Evolutionary conservation across 1,140 invertebrate species (phyloP).

Genomic region (Euborellia annulipes): DNA sequence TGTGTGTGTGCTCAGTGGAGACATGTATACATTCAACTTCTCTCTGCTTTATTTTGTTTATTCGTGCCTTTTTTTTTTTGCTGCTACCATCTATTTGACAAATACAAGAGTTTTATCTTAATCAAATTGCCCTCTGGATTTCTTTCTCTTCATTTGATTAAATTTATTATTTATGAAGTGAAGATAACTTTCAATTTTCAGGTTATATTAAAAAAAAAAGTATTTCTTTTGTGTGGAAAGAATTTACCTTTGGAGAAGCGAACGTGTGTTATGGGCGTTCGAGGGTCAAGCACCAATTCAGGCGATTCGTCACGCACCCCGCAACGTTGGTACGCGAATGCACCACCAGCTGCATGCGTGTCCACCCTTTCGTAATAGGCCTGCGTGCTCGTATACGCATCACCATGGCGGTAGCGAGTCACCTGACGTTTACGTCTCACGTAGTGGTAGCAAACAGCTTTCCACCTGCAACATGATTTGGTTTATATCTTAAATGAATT

Average conservation of each 20-base stretch:
- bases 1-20: too few species aligned
- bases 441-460: conserved; percentile 76
- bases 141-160: background rate
- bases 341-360: conserved; percentile 58
- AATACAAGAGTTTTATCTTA: too few species aligned
- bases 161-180: too few species aligned
- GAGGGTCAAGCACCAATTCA: conserved; percentile 44
- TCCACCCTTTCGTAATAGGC: conserved; percentile 76
- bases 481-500: too few species aligned
- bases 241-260: conserved; percentile 55
- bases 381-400: conserved; percentile 64
- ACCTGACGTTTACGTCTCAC: conserved; percentile 57
- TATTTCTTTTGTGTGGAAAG: too few species aligned
- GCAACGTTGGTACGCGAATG: conserved; percentile 62
- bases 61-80: too few species aligned
- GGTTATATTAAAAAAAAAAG: too few species aligned
- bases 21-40: too few species aligned
- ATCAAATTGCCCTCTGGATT: too few species aligned
- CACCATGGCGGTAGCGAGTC: conserved; percentile 64
- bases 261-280: conserved; percentile 57
- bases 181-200: too few species aligned
- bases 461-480: conserved; percentile 43
- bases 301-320: conserved; percentile 69
- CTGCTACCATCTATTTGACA: too few species aligned
- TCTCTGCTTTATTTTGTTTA: too few species aligned